Base-by-base conservation (phyloP, 37 sponge, comb jelly and placozoan genomes). In the Diacarnus erythraeanus region DNA sequence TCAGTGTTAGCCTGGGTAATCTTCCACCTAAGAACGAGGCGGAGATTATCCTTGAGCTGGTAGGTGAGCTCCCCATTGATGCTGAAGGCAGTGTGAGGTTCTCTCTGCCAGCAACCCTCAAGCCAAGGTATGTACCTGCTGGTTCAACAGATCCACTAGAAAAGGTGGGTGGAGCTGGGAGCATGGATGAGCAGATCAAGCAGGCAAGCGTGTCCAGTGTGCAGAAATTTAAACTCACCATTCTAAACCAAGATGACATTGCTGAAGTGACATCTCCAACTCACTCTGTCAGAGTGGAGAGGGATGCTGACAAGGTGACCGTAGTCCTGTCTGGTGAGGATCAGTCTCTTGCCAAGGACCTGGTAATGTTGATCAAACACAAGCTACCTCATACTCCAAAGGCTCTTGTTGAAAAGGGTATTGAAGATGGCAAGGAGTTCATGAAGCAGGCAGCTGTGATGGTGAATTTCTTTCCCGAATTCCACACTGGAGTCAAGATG, bases 1-100 rank as follows among this genome's bases (percentile, higher is more conserved):
- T 94, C 78, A 87, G 86, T 64, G 73, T 93, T 38, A 63, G 73
- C 51, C 83, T 93, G 27, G 93, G 93, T 18, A 93, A 93, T 56
- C 83, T 93, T 25, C 90, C 93, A 40, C 86, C 89, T 17, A 56
- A 76, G 37, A 74, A 67, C 26, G 78, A 82, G 12, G 93, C 89
- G 29, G 67, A 87, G 61, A 22, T 93, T 42, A 54, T 73, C 43
- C 69, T 93, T n/a, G 78, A 80, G 44, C 64, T 92, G 57, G 84
- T 80, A 30, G 84, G 84, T 21, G 81, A 87, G 84, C 66, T 92
- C 59, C 83, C 72, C 10, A 39, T 80, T 0, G 72, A 80, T 59
- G 71, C 85, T 30, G 89, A 92, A 22, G 89, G 89, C 10, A 57
- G 41, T 10, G 57, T 87, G 22, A 71, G 81, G 2, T 92, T 92